Evolutionary conservation across 2,888 invertebrate species (phyloP), one percentile per base, ranked within the genome.

Genomic region (Teleogryllus oceanicus): DNA sequence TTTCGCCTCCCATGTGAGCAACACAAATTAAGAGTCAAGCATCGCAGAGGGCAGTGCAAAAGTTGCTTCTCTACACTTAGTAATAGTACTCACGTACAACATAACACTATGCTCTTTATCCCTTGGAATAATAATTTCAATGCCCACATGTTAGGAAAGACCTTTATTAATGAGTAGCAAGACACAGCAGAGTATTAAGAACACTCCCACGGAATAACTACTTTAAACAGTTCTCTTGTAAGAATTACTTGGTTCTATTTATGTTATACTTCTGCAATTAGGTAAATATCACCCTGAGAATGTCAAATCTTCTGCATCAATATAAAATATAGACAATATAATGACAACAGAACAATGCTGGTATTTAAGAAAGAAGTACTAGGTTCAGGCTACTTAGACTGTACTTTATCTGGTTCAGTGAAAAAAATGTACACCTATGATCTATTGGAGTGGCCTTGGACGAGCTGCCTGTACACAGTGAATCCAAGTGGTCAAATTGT

Each of bases 251-350:
- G 13, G 16, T 18, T 62, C 11, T 62, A 62, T 62, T 13, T 11
- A 12, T 16, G 13, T 62, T n/a, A 62, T 62, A 62, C n/a, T 62
- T n/a, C 62, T 62, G n/a, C 62, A 62, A 62, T 62, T 16, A 62
- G 62, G 62, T 62, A 62, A 62, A 62, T n/a, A n/a, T 62, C 62
- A 62, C 62, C 62, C 62, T 62, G 62, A 62, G 62, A 62, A 62
- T 62, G 62, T 62, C 62, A 62, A 62, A 16, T 62, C 62, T 62
- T 62, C 62, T 62, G 62, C 62, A 18, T 62, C 62, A 62, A 62
- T 62, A 62, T 62, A 62, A 62, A 62, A 62, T 8, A 62, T 18
- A 62, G 13, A 62, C 62, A 62, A 62, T 62, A 62, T 62, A 62
- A 16, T 62, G 62, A 62, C 62, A 62, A 62, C 62, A 62, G 62